Conservation (phyloP, 2,888 invertebrate genomes). For the Limnephilus marmoratus region DNA sequence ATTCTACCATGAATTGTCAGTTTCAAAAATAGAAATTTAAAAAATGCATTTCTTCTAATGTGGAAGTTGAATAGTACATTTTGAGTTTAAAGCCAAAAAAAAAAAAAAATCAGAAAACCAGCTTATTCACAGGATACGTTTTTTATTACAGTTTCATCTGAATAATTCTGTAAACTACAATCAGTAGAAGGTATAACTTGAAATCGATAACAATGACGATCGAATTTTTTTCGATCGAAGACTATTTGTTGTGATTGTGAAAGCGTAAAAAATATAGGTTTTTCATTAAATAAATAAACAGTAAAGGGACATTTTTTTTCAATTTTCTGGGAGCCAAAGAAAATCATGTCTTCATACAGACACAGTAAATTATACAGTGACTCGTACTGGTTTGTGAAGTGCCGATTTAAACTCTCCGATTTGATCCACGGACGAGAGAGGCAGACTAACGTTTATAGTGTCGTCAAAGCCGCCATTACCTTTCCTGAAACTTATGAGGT, state of each 20-base stretch:
- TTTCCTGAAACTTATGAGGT: slow-evolving; percentile 67
- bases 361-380: slow-evolving; percentile 45
- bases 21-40: too few relatives aligned
- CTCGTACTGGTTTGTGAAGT: slow-evolving; percentile 45
- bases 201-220: too few relatives aligned
- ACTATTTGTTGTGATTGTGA: not conserved
- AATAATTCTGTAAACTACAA: too few relatives aligned
- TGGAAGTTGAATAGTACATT: too few relatives aligned
- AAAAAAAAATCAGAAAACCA: too few relatives aligned
- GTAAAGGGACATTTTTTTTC: not conserved
- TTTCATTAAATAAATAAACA: not conserved
- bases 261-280: not conserved
- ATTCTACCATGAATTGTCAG: too few relatives aligned
- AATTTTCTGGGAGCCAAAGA: not conserved
- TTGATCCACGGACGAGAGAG: slow-evolving; percentile 68
- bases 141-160: too few relatives aligned
- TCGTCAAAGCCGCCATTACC: slow-evolving; percentile 67
- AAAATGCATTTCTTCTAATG: too few relatives aligned
- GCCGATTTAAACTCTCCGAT: slow-evolving; percentile 67
- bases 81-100: too few relatives aligned
- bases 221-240: too few relatives aligned
- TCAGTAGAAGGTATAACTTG: too few relatives aligned
- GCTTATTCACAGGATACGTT: too few relatives aligned
- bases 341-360: slow-evolving; percentile 28
- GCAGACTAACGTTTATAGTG: slow-evolving; percentile 69